These are phyloP conservation scores for Platycnemis pennipes DNA, from an alignment of 2,888 invertebrate genomes.

Conservation along the genomic window DNA sequence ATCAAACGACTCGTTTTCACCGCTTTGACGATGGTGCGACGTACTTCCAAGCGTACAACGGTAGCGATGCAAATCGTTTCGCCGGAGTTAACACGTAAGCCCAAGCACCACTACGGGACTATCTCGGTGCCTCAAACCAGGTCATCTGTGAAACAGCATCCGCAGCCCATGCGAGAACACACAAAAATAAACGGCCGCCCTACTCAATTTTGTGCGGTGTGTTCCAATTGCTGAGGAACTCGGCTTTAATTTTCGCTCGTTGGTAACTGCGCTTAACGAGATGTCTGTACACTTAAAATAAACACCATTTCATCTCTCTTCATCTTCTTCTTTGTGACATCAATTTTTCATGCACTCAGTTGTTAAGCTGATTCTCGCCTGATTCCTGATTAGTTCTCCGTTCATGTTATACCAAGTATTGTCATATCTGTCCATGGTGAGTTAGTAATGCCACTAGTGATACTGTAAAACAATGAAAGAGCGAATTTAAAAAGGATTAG, in stretches of 20 bases:
- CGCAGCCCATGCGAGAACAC: background rate
- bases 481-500: background rate
- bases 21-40: background rate
- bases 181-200: background rate
- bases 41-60: background rate
- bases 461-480: background rate
- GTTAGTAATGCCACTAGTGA: background rate
- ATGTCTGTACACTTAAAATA: too few relatives aligned
- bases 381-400: too few relatives aligned
- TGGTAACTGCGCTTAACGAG: too few relatives aligned
- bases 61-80: background rate
- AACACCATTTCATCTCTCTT: too few relatives aligned
- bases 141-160: slow-evolving; percentile 7
- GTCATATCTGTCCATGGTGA: too few relatives aligned
- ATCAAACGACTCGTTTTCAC: background rate
- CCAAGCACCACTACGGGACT: background rate
- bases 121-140: background rate
- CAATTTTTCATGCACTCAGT: too few relatives aligned
- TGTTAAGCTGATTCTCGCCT: too few relatives aligned
- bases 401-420: too few relatives aligned
- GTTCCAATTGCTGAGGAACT: background rate
- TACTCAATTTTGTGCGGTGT: background rate
- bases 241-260: too few relatives aligned
- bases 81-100: background rate
- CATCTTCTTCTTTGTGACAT: too few relatives aligned